A percentile compares a stretch with the other conserved stretches of the same genome.
Evolutionary conservation across 2,113 vertebrate species (phyloP).

Genomic region (Myotis davidii): DNA sequence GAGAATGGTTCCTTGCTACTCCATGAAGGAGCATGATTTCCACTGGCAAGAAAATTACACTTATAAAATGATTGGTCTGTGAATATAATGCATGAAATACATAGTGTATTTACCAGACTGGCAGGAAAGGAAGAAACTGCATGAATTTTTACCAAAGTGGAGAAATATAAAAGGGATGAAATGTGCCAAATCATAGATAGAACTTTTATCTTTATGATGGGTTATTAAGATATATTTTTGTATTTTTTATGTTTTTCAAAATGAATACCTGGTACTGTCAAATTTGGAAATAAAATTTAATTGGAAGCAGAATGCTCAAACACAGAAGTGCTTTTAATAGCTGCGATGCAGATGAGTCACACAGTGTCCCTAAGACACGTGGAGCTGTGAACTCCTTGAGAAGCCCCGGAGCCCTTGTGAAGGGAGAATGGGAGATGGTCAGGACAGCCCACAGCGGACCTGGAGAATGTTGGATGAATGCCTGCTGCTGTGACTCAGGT

Average conservation of each 20-base stretch:
- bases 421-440: too few species aligned
- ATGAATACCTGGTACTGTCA: not conserved
- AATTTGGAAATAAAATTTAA: not conserved
- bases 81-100: not conserved
- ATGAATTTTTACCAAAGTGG: not conserved
- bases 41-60: not conserved
- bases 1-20: too few species aligned
- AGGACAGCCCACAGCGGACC: not conserved
- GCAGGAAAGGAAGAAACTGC: not conserved
- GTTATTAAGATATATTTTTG: not conserved
- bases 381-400: not conserved
- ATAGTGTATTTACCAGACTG: not conserved
- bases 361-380: fast-evolving
- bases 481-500: not conserved
- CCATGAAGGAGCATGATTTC: too few species aligned
- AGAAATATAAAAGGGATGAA: not conserved
- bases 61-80: not conserved
- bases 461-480: not conserved
- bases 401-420: too few species aligned
- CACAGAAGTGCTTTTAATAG: not conserved
- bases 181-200: not conserved
- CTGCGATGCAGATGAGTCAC: fast-evolving
- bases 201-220: not conserved
- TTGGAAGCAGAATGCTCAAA: not conserved
- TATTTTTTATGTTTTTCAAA: not conserved